Base-by-base conservation (phyloP, 2,888 invertebrate genomes). In the Oscheius myriophilus region DNA sequence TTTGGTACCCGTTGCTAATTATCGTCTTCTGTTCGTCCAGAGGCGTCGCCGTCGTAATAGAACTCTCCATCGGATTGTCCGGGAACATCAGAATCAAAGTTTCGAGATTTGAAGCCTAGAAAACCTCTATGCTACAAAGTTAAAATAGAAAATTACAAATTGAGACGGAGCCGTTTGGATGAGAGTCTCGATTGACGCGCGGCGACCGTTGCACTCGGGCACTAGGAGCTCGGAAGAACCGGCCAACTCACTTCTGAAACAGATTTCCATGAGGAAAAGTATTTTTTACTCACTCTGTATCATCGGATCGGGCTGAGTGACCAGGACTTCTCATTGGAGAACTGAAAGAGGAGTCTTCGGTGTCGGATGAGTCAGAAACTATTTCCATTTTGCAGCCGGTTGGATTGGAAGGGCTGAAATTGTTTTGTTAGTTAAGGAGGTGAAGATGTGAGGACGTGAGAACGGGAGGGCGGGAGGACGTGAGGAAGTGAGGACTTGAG, bases 271-370 rank as follows among this genome's bases (percentile, higher is more conserved):
- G 2, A 6, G 21, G 11, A 49, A 49, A 49, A 21, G 3, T 3
- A 49, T 6, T 4, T 18, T 21, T 4, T 3, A 49, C 9, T 39
- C 33, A 12, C 23, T 69, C 53, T 14, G 21, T 33, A n/a, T 53
- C 54, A 14, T 61, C 61, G 16, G 61, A 61, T 2, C 61, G 46
- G 12, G 61, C 61, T 12, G 63, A 63, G 21, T 59, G 51, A 11
- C 57, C 41, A 1, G 78, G 75, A 7, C 71, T 73, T 16, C 75
- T 59, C 23, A 75, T 57, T 14, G 77, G 73, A 14, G 75, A 75
- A 33, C 75, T 73, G 41, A 71, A 73, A 21, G 76, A 78, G 0
- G 79, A 79, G 41, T 79, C 78, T 55, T 80, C 80, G 0, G 78
- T 78, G 52, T 80, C 80, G 1, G 78, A 78, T 9, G 75, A 74